Conservation (phyloP, 23 tunicate species). For the Clavelina lepadiformis region DNA sequence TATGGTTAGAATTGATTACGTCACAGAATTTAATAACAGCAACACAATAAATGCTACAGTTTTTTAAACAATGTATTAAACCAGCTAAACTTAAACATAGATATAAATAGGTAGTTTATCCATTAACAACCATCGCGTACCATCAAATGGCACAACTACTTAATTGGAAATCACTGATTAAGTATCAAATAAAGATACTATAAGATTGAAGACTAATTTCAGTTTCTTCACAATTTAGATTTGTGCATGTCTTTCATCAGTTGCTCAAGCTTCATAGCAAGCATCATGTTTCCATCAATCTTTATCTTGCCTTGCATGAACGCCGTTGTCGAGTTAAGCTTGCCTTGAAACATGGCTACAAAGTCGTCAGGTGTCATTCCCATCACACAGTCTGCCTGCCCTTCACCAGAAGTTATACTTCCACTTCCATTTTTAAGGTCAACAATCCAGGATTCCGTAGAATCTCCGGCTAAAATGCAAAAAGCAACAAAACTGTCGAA, state of each 20-base stretch:
- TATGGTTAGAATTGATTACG: too few species aligned
- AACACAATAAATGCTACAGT: too few species aligned
- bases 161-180: too few species aligned
- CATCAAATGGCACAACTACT: too few species aligned
- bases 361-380: conserved; percentile 74
- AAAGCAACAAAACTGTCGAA: too few species aligned
- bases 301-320: conserved; percentile 93
- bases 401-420: conserved; percentile 52
- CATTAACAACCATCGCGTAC: too few species aligned
- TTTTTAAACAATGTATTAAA: too few species aligned
- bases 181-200: too few species aligned
- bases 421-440: conserved; percentile 97
- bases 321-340: conserved; percentile 87
- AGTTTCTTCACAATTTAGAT: conserved; percentile 40
- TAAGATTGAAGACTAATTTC: too few species aligned
- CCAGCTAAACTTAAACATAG: too few species aligned
- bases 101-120: too few species aligned
- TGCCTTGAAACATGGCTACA: conserved; percentile 70
- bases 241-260: conserved; percentile 77
- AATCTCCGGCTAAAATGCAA: conserved; percentile 11
- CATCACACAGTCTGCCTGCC: conserved; percentile 84
- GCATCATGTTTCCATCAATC: conserved; percentile 96
- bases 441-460: conserved; percentile 78
- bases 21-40: too few species aligned
- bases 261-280: conserved; percentile 95